These are phyloP conservation scores for Manduca sexta DNA, from an alignment of 1,140 invertebrate species.

Conservation along the genomic window DNA sequence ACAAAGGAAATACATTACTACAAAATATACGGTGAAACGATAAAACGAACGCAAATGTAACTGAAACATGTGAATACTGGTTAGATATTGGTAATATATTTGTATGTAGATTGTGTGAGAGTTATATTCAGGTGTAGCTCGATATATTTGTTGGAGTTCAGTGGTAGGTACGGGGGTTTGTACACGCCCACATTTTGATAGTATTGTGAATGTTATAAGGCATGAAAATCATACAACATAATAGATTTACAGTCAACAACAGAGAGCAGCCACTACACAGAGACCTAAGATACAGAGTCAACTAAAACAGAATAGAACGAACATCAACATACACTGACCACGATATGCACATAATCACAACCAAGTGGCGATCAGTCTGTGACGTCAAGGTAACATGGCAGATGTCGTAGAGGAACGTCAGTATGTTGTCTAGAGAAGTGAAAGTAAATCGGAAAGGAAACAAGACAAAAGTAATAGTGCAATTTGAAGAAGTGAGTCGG, in stretches of 20 bases:
- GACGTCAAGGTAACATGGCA: slow-evolving; percentile 6
- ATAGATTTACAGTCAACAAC: slow-evolving; percentile 70
- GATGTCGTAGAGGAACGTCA: no score
- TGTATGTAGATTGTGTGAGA: slow-evolving; percentile 68
- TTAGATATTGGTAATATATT: slow-evolving; percentile 34
- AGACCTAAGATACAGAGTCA: slow-evolving; percentile 64
- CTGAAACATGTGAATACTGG: slow-evolving; percentile 16
- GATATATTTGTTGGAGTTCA: slow-evolving; percentile 68
- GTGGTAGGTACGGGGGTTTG: slow-evolving; percentile 65
- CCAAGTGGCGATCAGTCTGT: slow-evolving; percentile 23
- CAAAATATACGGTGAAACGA: neutral
- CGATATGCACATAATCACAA: slow-evolving; percentile 16
- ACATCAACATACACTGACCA: slow-evolving; percentile 41
- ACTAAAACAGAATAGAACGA: slow-evolving; percentile 58
- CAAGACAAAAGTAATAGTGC: slow-evolving; percentile 47
- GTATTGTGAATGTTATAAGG: slow-evolving; percentile 73
- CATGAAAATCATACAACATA: slow-evolving; percentile 71
- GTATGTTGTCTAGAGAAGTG: neutral
- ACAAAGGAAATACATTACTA: no score
- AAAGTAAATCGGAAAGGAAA: slow-evolving; percentile 13
- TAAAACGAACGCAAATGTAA: neutral
- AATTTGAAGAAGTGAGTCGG: slow-evolving; percentile 38
- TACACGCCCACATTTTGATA: slow-evolving; percentile 62
- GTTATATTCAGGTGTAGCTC: slow-evolving; percentile 62
- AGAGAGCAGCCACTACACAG: slow-evolving; percentile 73